phyloP scores from a whole-genome alignment of 2,113 vertebrate species.

The Mirounga angustirostris region DNA sequence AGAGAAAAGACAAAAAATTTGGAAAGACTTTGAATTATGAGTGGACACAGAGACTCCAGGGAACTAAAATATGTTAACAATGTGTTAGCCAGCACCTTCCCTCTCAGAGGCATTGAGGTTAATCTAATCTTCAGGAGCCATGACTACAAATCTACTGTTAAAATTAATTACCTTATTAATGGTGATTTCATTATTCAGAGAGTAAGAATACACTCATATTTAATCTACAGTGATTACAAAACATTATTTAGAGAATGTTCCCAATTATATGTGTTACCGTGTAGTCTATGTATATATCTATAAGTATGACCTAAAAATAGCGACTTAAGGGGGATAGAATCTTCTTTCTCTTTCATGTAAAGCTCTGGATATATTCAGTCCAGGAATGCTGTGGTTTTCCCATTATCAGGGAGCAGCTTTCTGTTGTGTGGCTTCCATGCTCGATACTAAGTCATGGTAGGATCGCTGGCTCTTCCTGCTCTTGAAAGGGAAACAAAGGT shows the following conservation, averaged over 20 bases:
- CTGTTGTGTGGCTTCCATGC: background rate
- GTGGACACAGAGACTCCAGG: background rate
- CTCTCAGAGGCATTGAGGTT: background rate
- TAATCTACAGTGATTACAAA: background rate
- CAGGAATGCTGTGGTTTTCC: background rate
- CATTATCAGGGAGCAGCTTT: background rate
- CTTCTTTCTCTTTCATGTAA: background rate
- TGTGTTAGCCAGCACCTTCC: background rate
- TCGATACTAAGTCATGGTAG: fast-evolving
- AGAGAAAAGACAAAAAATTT: background rate
- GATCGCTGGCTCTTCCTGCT: background rate
- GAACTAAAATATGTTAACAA: background rate
- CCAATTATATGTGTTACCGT: background rate
- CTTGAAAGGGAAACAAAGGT: background rate
- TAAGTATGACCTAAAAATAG: background rate
- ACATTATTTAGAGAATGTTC: background rate
- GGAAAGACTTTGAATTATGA: background rate
- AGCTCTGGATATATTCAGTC: background rate
- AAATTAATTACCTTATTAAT: background rate
- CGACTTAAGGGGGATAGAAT: background rate
- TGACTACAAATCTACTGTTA: conserved; percentile 3
- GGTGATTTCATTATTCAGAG: background rate
- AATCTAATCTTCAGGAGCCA: background rate
- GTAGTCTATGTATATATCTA: background rate
- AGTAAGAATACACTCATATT: background rate